phyloP scores from a whole-genome alignment of 1,140 invertebrate genomes.

The Drosophila rhopaloa region DNA sequence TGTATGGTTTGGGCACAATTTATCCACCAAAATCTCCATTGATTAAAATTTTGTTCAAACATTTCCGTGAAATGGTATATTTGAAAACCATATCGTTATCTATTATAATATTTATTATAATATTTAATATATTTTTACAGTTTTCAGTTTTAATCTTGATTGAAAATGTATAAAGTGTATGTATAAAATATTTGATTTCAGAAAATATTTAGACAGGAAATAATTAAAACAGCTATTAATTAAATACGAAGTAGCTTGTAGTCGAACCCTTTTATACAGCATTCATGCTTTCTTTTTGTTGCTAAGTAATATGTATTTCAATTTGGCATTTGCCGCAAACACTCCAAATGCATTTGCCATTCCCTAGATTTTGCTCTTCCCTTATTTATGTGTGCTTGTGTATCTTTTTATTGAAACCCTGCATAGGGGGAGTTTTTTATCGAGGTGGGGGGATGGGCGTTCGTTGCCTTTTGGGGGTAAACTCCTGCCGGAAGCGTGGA shows the following conservation, averaged over 20 bases:
- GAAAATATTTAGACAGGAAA: no score
- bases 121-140: no score
- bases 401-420: constrained; percentile 47
- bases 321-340: constrained; percentile 80
- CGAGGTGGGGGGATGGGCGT: neutral
- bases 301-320: constrained; percentile 80
- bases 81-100: no score
- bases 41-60: no score
- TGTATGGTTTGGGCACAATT: no score
- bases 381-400: constrained; percentile 22
- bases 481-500: constrained; percentile 71
- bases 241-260: neutral
- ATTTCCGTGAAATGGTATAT: no score
- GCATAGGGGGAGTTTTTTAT: constrained; percentile 8
- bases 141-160: no score
- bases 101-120: no score
- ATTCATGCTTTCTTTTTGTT: constrained; percentile 37
- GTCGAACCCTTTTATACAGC: neutral
- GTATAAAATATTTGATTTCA: no score
- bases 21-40: no score
- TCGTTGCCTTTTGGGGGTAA: constrained; percentile 12
- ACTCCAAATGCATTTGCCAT: constrained; percentile 81
- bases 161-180: no score
- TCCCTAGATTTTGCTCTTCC: constrained; percentile 44
- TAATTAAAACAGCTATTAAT: no score